These are phyloP conservation scores for Acipenser ruthenus DNA, from an alignment of 2,797 vertebrate genomes.

Conservation along the genomic window DNA sequence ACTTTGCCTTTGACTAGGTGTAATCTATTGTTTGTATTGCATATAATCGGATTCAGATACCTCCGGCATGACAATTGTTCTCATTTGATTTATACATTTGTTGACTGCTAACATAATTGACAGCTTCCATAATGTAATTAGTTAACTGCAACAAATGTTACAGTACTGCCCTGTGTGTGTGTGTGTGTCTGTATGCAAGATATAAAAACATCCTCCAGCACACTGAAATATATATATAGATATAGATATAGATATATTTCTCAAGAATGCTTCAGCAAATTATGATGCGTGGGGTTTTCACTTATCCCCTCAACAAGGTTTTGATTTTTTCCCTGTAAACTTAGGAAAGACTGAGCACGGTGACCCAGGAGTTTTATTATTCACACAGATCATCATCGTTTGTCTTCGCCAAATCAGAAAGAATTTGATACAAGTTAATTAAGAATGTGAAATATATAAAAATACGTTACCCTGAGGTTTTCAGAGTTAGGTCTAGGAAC, in stretches of 20 bases:
- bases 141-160: too few relatives aligned
- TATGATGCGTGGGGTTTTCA: not conserved
- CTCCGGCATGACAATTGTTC: too few relatives aligned
- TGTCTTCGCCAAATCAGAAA: not conserved
- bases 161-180: too few relatives aligned
- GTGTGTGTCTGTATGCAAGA: too few relatives aligned
- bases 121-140: too few relatives aligned
- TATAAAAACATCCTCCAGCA: too few relatives aligned
- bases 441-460: conserved; percentile 5
- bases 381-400: not conserved
- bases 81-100: too few relatives aligned
- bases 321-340: not conserved
- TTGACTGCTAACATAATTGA: too few relatives aligned
- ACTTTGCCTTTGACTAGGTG: too few relatives aligned
- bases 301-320: not conserved
- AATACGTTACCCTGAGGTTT: not conserved
- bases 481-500: not conserved
- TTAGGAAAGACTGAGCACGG: not conserved
- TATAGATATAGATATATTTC: not conserved
- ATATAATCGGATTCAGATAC: too few relatives aligned
- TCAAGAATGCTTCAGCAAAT: not conserved
- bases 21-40: too few relatives aligned
- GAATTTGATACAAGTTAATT: not conserved
- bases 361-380: not conserved
- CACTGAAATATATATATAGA: too few relatives aligned